These are phyloP conservation scores for Saturnia japonica DNA, from an alignment of 2,888 invertebrate species.

Conservation along the genomic window DNA sequence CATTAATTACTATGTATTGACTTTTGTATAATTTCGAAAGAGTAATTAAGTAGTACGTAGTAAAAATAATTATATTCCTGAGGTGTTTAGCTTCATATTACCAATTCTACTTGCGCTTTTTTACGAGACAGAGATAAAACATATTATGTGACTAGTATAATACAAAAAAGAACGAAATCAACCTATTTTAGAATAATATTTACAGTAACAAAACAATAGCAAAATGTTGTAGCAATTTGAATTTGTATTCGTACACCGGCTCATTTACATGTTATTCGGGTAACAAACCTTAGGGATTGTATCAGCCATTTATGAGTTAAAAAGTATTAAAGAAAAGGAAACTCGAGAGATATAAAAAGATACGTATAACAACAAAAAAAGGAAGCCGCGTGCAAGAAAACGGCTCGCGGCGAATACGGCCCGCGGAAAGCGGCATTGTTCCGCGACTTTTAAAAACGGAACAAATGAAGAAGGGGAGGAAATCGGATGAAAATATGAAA, in stretches of 20 bases:
- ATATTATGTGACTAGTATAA: background rate
- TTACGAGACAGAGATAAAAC: background rate
- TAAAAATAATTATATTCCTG: no score
- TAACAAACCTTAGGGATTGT: constrained; percentile 77
- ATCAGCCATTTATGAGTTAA: constrained; percentile 80
- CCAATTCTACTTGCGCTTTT: no score
- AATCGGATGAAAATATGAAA: constrained; percentile 82
- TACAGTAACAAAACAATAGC: constrained; percentile 7
- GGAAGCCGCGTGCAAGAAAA: constrained; percentile 75
- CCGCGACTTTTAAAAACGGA: constrained; percentile 78
- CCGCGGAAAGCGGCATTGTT: constrained; percentile 78
- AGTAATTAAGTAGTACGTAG: no score
- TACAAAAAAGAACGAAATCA: background rate
- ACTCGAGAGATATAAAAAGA: constrained; percentile 76
- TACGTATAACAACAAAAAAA: constrained; percentile 75
- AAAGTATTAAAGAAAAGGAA: constrained; percentile 81
- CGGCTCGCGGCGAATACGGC: constrained; percentile 77
- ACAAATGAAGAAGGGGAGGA: constrained; percentile 79
- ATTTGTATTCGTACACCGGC: constrained; percentile 65
- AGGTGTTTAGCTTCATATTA: no score
- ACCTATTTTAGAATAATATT: background rate
- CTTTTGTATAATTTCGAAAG: no score
- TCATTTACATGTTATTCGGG: constrained; percentile 82
- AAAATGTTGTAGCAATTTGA: constrained; percentile 50
- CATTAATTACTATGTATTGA: no score